phyloP scores from a whole-genome alignment of 1,140 invertebrate species.

The Calosoma granatense region DNA sequence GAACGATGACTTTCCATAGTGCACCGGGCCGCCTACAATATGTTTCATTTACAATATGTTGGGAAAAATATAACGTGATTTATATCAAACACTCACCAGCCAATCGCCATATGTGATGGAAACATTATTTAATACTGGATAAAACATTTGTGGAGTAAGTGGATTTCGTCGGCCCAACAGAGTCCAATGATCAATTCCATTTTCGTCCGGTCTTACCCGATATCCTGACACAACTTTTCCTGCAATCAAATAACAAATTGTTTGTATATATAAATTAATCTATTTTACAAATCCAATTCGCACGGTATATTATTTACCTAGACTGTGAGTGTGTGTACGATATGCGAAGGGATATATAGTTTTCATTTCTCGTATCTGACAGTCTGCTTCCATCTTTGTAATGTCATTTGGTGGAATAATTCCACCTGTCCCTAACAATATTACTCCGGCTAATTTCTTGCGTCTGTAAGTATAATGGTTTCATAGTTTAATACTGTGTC shows the following conservation, averaged over 20 bases:
- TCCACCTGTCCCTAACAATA: constrained; percentile 76
- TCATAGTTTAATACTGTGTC: constrained; percentile 22
- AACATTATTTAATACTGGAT: constrained; percentile 59
- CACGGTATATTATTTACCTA: constrained; percentile 55
- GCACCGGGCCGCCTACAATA: constrained; percentile 71
- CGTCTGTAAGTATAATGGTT: no score
- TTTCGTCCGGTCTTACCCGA: constrained; percentile 48
- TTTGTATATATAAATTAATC: constrained; percentile 1
- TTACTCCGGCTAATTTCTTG: constrained; percentile 69
- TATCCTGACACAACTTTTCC: constrained; percentile 75
- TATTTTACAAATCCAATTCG: neutral
- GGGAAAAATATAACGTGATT: neutral
- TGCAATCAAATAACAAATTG: constrained; percentile 12
- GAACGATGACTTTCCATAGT: constrained; percentile 71
- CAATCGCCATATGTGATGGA: constrained; percentile 60
- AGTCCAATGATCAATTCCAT: constrained; percentile 60
- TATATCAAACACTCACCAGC: constrained; percentile 42
- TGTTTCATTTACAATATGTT: neutral
- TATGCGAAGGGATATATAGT: constrained; percentile 90
- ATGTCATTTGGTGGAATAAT: constrained; percentile 54
- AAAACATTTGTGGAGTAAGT: constrained; percentile 92
- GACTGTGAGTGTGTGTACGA: constrained; percentile 83
- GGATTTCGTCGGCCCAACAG: constrained; percentile 87
- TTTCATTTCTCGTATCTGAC: constrained; percentile 68
- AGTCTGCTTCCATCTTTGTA: constrained; percentile 84